Conservation (phyloP, 2,888 invertebrate genomes). For the Mycalesis mineus region DNA sequence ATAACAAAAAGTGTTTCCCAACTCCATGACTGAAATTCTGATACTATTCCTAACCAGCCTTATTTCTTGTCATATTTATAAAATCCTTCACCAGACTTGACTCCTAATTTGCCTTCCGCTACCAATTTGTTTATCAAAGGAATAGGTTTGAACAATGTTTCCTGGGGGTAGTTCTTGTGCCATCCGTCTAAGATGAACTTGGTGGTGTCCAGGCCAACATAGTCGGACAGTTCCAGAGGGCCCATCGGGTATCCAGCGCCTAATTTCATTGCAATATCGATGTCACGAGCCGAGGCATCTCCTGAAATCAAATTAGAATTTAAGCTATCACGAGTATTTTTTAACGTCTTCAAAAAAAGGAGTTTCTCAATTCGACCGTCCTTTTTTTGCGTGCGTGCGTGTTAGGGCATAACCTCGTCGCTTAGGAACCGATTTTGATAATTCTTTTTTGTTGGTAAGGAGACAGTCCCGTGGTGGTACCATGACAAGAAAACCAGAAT, state of each 20-base stretch:
- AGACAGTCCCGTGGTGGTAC: too few relatives aligned
- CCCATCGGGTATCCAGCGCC: slow-evolving; percentile 95
- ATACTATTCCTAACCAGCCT: slow-evolving; percentile 10
- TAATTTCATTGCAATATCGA: slow-evolving; percentile 93
- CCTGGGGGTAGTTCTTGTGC: slow-evolving; percentile 77
- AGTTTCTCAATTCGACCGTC: too few relatives aligned
- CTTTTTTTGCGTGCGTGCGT: too few relatives aligned
- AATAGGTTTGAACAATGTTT: slow-evolving; percentile 65
- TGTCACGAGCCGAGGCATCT: slow-evolving; percentile 85
- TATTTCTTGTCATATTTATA: slow-evolving; percentile 81
- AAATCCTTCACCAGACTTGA: slow-evolving; percentile 90
- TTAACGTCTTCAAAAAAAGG: too few relatives aligned
- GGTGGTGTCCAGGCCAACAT: slow-evolving; percentile 89
- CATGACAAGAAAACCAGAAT: too few relatives aligned
- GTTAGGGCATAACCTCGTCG: too few relatives aligned
- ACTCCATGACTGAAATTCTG: not conserved
- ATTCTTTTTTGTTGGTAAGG: too few relatives aligned
- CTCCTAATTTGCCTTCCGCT: slow-evolving; percentile 86
- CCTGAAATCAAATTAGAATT: slow-evolving; percentile 64
- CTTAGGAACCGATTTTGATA: too few relatives aligned
- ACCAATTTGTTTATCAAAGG: slow-evolving; percentile 82
- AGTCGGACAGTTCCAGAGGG: slow-evolving; percentile 89
- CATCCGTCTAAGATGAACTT: slow-evolving; percentile 87
- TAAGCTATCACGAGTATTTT: too few relatives aligned
- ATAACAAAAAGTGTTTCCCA: not conserved